Evolutionary conservation across 2,888 invertebrate genomes (phyloP).

Genomic region (Laspeyria flexula): DNA sequence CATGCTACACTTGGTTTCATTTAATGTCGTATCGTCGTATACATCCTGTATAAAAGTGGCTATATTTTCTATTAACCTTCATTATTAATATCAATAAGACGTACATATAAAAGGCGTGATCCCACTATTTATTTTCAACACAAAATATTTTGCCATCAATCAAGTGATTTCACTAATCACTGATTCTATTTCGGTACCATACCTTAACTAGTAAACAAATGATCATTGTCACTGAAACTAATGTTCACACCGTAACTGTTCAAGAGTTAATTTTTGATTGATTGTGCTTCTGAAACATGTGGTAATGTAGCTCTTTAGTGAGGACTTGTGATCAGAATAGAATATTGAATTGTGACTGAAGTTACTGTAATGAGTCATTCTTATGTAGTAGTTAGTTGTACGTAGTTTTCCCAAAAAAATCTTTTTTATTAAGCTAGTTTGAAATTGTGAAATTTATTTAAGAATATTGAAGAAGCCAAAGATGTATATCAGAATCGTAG

Average conservation of each 20-base stretch:
- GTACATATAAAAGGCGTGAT: background rate
- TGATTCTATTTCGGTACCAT: slow-evolving; percentile 34
- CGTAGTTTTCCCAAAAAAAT: no score
- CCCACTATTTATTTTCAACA: background rate
- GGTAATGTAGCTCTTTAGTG: slow-evolving; percentile 21
- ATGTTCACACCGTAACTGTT: slow-evolving; percentile 51
- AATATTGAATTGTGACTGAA: slow-evolving; percentile 5
- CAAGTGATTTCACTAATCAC: slow-evolving; percentile 31
- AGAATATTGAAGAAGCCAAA: no score
- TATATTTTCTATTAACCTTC: no score
- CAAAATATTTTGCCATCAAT: slow-evolving; percentile 21
- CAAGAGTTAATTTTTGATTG: slow-evolving; percentile 43
- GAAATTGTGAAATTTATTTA: no score
- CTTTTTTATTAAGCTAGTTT: no score
- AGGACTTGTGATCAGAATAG: slow-evolving; percentile 4
- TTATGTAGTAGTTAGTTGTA: no score
- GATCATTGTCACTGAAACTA: slow-evolving; percentile 63
- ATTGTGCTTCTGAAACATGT: slow-evolving; percentile 22
- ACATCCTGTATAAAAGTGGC: no score
- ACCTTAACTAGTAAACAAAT: slow-evolving; percentile 59
- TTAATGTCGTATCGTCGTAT: no score
- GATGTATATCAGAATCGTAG: no score
- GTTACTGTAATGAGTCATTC: slow-evolving; percentile 1
- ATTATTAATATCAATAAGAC: background rate
- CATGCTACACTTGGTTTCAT: no score